Evolutionary conservation across 92 coral and sea anemone species (phyloP).

Genomic region (Zoanthus gigantus): DNA sequence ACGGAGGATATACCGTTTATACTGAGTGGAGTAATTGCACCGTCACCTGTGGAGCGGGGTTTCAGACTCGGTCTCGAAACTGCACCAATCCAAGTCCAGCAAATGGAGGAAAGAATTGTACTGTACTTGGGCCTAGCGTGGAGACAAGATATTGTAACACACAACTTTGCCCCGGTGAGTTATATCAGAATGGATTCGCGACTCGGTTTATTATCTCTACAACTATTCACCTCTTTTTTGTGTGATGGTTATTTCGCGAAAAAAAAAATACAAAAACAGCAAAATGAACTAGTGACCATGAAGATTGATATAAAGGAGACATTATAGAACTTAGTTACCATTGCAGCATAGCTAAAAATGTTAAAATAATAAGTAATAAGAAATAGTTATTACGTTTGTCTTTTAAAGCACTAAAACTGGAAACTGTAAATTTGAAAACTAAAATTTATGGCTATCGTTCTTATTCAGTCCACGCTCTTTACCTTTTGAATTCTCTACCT

Average conservation of each 20-base stretch:
- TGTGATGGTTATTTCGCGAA: background rate
- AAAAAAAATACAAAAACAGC: background rate
- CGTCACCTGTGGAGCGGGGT: slow-evolving; percentile 67
- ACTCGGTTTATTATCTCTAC: too few relatives aligned
- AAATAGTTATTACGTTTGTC: too few relatives aligned
- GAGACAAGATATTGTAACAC: slow-evolving; percentile 69
- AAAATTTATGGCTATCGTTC: too few relatives aligned
- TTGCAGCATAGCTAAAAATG: too few relatives aligned
- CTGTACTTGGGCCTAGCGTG: slow-evolving; percentile 52
- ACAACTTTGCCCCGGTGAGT: slow-evolving; percentile 72
- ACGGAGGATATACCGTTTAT: slow-evolving; percentile 76
- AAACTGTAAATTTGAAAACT: too few relatives aligned
- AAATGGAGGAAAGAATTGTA: slow-evolving; percentile 69
- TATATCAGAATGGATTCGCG: background rate
- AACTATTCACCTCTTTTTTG: background rate
- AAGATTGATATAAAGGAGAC: too few relatives aligned
- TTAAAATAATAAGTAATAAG: too few relatives aligned
- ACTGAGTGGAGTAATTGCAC: slow-evolving; percentile 77
- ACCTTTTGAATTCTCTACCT: too few relatives aligned
- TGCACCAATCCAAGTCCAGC: slow-evolving; percentile 70
- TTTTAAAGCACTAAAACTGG: too few relatives aligned
- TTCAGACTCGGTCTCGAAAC: slow-evolving; percentile 61
- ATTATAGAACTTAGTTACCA: too few relatives aligned
- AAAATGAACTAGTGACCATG: too few relatives aligned
- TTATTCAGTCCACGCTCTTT: too few relatives aligned